Base-by-base conservation (phyloP, 2,797 vertebrate species). In the Diplodus puntazzo region DNA sequence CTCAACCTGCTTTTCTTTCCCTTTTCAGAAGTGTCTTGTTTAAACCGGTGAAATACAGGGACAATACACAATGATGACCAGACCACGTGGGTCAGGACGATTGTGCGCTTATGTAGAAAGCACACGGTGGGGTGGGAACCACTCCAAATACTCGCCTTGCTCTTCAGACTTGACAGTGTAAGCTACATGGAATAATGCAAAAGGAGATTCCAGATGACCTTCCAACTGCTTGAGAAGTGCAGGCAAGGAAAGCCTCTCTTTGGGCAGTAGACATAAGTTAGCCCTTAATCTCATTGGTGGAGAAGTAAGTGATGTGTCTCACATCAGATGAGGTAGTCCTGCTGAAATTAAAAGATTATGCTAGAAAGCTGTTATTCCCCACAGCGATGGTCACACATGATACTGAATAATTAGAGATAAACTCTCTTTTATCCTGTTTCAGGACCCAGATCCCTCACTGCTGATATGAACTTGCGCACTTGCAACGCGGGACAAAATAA, bases 21-120 rank as follows among this genome's bases (percentile, higher is more conserved):
- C 69, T 75, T 87, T 85, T 86, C 81, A 80, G 83, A 93, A 92
- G 91, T 93, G 92, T 94, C 91, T 93, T 92, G 88, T 91, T 90
- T 80, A 71, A 85, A 69, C 76, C 71, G 68, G 88, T 87, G 71
- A 77, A 81, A 79, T 79, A 74, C 42, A 4, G 53, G 90, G 74
- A 79, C 71, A 80, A 77, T 75, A 73, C 63, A 71, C 59, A 55
- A 73, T 64, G 62, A 72, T 77, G 63, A 80, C 77, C 69, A 30
- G 66, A 65, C 78, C 57, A 4, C 12, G 23, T 39, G 0, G 68
- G 77, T 72, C 68, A 2, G 81, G 70, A 87, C 72, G 91, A 91
- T 92, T 94, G 92, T 93, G 90, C 84, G 73, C 69, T 77, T 30
- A 76, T 34, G 70, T 80, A 79, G 82, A 74, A 88, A 90, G 90